Evolutionary conservation across 2,113 vertebrate genomes (phyloP).

Genomic region (Macrotis lagotis): DNA sequence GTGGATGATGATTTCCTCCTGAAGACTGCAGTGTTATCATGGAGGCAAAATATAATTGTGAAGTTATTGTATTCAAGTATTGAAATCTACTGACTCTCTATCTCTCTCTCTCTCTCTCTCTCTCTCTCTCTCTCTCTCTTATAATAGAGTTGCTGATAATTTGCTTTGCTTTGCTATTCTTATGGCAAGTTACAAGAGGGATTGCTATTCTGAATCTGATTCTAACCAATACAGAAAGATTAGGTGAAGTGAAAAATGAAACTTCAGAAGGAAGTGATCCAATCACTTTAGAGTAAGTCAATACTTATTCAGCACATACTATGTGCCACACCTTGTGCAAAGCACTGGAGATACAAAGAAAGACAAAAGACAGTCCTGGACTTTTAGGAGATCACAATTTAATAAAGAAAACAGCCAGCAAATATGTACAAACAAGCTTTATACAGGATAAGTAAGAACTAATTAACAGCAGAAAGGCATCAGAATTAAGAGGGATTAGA

Average conservation of each 20-base stretch:
- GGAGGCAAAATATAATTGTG: not conserved
- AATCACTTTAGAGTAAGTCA: not conserved
- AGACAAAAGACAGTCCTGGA: not conserved
- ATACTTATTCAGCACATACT: not conserved
- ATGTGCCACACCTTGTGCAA: not conserved
- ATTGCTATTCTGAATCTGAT: not conserved
- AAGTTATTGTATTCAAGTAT: too few relatives aligned
- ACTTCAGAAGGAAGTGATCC: too few relatives aligned
- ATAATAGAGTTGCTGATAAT: not conserved
- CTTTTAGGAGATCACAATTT: not conserved
- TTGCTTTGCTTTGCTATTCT: not conserved
- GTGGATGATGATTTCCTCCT: not conserved
- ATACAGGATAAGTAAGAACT: not conserved
- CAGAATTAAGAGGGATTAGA: not conserved
- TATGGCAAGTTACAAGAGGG: not conserved
- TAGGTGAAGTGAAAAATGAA: not conserved
- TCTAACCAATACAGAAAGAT: not conserved
- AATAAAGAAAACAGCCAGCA: not conserved
- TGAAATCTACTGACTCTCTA: not conserved
- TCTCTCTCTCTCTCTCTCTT: not conserved
- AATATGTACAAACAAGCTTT: not conserved
- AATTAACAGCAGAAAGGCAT: not conserved
- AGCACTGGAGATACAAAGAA: not conserved
- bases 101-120: not conserved
- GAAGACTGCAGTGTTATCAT: not conserved